These are phyloP conservation scores for Cerastis rubricosa DNA, from an alignment of 2,888 invertebrate genomes.

Conservation along the genomic window DNA sequence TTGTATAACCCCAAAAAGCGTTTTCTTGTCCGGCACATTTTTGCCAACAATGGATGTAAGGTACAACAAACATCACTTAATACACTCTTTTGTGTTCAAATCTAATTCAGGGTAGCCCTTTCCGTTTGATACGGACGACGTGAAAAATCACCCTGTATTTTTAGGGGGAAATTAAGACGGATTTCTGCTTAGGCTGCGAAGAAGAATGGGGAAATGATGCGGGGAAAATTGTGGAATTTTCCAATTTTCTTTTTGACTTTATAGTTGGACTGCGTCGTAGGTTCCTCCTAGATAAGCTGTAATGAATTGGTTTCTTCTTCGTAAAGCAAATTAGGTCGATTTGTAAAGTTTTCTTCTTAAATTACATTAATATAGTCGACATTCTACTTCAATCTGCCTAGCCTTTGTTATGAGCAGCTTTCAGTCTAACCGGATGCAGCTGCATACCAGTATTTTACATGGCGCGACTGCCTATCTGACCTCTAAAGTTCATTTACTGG, in stretches of 20 bases:
- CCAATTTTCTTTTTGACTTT: neutral
- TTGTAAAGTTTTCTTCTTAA: neutral
- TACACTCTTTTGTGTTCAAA: constrained; percentile 68
- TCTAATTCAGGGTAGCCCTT: constrained; percentile 65
- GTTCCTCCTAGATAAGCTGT: constrained; percentile 2
- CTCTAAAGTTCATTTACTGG: neutral
- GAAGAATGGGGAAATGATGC: constrained; percentile 40
- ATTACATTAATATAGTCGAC: neutral
- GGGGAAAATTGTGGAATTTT: neutral
- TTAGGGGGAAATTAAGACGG: constrained; percentile 58
- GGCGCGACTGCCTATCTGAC: neutral
- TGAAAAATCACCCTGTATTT: constrained; percentile 65
- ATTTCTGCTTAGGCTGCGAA: constrained; percentile 39
- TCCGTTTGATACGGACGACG: constrained; percentile 53
- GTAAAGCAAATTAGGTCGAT: neutral
- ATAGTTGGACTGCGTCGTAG: neutral
- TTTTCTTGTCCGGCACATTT: constrained; percentile 65
- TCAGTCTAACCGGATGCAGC: neutral
- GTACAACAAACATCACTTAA: constrained; percentile 68
- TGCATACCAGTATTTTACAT: neutral
- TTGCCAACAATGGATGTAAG: constrained; percentile 56
- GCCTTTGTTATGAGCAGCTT: neutral
- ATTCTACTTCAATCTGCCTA: neutral
- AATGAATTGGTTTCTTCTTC: constrained; percentile 22
- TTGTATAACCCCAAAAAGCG: constrained; percentile 60